phyloP scores from a whole-genome alignment of 2,888 invertebrate genomes.

The Andricus quercusramuli region DNA sequence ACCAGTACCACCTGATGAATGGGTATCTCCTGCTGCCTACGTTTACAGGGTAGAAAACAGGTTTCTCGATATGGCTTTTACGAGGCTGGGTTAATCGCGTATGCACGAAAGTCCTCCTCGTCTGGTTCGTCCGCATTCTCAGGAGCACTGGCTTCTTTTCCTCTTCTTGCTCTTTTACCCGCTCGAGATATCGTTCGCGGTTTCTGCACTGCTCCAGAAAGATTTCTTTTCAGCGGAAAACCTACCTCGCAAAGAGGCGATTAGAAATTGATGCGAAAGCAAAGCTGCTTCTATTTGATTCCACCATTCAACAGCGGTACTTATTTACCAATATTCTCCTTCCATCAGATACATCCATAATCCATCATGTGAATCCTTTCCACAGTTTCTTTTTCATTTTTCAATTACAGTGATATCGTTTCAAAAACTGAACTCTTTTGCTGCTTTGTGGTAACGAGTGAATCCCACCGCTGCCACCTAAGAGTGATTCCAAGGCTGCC shows the following conservation, averaged over 20 bases:
- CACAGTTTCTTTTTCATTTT: not conserved
- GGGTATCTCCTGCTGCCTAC: slow-evolving; percentile 53
- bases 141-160: slow-evolving; percentile 47
- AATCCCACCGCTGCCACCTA: no score
- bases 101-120: slow-evolving; percentile 51
- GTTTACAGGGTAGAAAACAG: slow-evolving; percentile 59
- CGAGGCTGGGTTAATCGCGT: slow-evolving; percentile 44
- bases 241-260: not conserved
- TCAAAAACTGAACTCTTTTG: no score
- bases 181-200: slow-evolving; percentile 29
- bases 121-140: slow-evolving; percentile 48
- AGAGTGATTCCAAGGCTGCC: no score
- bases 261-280: slow-evolving; percentile 24
- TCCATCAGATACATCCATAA: not conserved
- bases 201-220: slow-evolving; percentile 24
- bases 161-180: slow-evolving; percentile 37
- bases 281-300: not conserved
- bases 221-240: slow-evolving; percentile 31
- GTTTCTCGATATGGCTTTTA: slow-evolving; percentile 55
- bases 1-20: slow-evolving; percentile 62
- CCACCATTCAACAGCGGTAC: not conserved
- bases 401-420: not conserved
- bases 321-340: slow-evolving; percentile 1
- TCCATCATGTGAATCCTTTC: not conserved
- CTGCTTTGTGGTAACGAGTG: no score